Conservation (phyloP, 1,140 invertebrate species). For the Scaptodrosophila lebanonensis region DNA sequence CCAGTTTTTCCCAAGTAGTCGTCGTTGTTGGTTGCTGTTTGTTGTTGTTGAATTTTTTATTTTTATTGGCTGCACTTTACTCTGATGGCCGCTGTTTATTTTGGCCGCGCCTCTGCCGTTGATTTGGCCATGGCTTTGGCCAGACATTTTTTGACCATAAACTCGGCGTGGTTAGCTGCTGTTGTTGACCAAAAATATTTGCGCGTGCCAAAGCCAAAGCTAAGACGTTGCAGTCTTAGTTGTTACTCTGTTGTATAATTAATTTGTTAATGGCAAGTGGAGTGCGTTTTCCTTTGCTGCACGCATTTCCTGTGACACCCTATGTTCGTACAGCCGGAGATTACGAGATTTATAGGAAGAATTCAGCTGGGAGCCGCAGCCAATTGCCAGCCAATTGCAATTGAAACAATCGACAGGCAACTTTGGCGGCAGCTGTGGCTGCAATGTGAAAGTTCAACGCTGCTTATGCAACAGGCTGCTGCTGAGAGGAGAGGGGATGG, state of each 20-base stretch:
- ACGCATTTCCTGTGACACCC: constrained; percentile 45
- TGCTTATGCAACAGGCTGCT: constrained; percentile 48
- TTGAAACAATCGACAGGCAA: constrained; percentile 27
- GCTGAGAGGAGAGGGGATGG: no score
- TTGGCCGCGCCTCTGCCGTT: constrained; percentile 33
- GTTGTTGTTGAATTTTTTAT: constrained; percentile 38
- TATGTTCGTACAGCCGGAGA: constrained; percentile 8
- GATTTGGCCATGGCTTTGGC: constrained; percentile 61
- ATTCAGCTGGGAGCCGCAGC: constrained; percentile 16
- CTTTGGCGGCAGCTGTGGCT: neutral
- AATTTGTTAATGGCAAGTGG: constrained; percentile 50
- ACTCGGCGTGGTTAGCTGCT: constrained; percentile 36
- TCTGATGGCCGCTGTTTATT: constrained; percentile 16
- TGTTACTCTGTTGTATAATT: constrained; percentile 50
- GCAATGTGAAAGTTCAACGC: constrained; percentile 55
- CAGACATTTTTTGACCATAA: constrained; percentile 59
- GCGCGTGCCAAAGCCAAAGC: constrained; percentile 9
- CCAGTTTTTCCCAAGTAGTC: constrained; percentile 41
- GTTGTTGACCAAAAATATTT: constrained; percentile 22
- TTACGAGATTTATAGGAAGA: constrained; percentile 68
- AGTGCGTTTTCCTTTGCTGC: constrained; percentile 15
- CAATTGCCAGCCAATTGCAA: constrained; percentile 25
- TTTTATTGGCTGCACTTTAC: constrained; percentile 20
- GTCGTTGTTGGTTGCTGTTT: constrained; percentile 11
- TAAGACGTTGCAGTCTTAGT: constrained; percentile 20